Base-by-base conservation (phyloP, 2,113 vertebrate genomes). In the Sprattus sprattus region DNA sequence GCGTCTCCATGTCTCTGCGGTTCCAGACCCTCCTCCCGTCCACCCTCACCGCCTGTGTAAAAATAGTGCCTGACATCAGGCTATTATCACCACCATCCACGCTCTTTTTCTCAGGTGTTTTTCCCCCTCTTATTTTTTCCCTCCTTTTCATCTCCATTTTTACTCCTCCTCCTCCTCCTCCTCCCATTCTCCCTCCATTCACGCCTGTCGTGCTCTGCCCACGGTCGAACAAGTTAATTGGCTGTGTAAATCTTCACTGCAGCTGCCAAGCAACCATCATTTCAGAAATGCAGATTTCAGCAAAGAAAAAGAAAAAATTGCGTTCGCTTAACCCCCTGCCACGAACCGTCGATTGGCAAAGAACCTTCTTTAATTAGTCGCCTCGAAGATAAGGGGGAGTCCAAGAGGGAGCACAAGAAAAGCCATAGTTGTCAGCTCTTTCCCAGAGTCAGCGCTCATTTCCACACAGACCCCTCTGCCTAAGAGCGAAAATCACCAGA, bases 1-100 rank as follows among this genome's bases (percentile, higher is more conserved):
- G 50, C 50, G 13, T 54, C 50, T 54, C 50, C 50, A 16, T 54
- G 50, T 54, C 50, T 54, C 50, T 54, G 50, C 0, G 18, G 50
- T 15, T 54, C 13, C 15, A 54, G 16, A 18, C 50, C 50, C 50
- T 54, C 50, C 50, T 54, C 50, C 44, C 20, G 39, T 28, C 81
- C 82, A 83, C 86, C 84, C 83, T 64, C 67, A 82, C 71, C 60
- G 50, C 71, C 71, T 75, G 1, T 25, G 84, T 87, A 85, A 84
- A 89, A 86, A 84, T 86, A 84, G 82, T 84, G 71, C 45, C 49
- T 85, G 57, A 49, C 83, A 87, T 88, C 47, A 81, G 78, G 45
- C 80, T 83, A 67, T 83, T 86, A 82, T 87, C 80, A 44, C 85
- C 83, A 47, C 71, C 82, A 82, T 71, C 39, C 49, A 39, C 49